phyloP scores from a whole-genome alignment of 2,888 invertebrate genomes.

The Agrypnus murinus region DNA sequence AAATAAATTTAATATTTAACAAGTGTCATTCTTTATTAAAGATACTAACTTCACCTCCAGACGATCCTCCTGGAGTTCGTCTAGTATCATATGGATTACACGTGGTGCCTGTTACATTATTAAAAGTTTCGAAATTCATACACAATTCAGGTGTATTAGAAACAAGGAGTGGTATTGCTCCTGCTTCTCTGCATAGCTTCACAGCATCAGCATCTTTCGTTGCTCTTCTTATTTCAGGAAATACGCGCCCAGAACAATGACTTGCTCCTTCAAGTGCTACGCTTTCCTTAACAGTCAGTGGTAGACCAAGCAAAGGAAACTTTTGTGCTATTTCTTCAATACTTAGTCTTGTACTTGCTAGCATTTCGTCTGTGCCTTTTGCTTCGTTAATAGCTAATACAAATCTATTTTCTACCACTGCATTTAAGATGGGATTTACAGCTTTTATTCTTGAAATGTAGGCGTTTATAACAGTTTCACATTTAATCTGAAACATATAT shows the following conservation, averaged over 20 bases:
- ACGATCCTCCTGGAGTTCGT: constrained; percentile 89
- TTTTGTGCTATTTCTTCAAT: constrained; percentile 68
- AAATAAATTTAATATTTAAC: background rate
- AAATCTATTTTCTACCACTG: constrained; percentile 87
- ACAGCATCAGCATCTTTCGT: constrained; percentile 81
- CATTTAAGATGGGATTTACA: constrained; percentile 86
- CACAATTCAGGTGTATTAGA: constrained; percentile 93
- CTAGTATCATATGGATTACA: constrained; percentile 88
- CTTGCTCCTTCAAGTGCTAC: constrained; percentile 85
- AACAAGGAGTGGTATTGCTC: constrained; percentile 86
- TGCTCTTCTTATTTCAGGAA: constrained; percentile 73
- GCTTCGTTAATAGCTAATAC: constrained; percentile 85
- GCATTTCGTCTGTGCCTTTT: constrained; percentile 79
- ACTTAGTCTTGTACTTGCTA: constrained; percentile 14
- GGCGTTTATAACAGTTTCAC: constrained; percentile 80
- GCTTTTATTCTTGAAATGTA: constrained; percentile 86
- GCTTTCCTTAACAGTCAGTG: constrained; percentile 89
- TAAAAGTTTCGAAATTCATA: constrained; percentile 90
- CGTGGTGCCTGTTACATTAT: constrained; percentile 85
- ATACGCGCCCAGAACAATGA: constrained; percentile 79
- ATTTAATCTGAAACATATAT: constrained; percentile 78
- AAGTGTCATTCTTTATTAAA: constrained; percentile 46
- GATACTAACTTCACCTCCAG: constrained; percentile 85
- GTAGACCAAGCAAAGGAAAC: constrained; percentile 87
- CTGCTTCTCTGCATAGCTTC: constrained; percentile 77